Percentiles rank a stretch among this genome's conserved stretches.
phyloP scores from a whole-genome alignment of 2,797 vertebrate genomes.

The Rhinogobio ventralis region DNA sequence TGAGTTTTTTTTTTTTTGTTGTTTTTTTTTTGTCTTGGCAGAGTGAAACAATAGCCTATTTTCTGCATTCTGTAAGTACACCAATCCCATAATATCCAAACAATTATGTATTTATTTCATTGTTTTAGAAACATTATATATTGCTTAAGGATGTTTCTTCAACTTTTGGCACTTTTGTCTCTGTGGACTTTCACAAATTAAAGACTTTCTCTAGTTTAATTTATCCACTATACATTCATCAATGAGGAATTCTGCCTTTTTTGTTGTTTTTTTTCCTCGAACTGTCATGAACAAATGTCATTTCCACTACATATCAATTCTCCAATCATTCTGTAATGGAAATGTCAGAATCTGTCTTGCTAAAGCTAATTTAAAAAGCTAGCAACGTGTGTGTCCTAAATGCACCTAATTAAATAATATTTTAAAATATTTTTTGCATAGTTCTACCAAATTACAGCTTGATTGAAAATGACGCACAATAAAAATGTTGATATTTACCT shows the following conservation, averaged over 20 bases:
- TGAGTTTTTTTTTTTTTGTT: slow-evolving; percentile 58
- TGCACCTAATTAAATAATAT: not conserved
- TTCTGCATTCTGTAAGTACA: slow-evolving; percentile 53
- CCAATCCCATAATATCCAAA: slow-evolving; percentile 37
- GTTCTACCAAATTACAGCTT: not conserved
- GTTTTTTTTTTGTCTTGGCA: slow-evolving; percentile 61
- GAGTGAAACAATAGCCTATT: slow-evolving; percentile 54
- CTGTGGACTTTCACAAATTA: not conserved
- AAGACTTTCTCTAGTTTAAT: not conserved
- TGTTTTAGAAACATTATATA: not conserved
- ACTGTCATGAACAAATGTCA: not conserved
- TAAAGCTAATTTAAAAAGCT: not conserved
- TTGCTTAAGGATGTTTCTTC: not conserved
- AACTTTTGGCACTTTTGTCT: not conserved
- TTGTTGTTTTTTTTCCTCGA: too few relatives aligned
- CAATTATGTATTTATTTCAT: not conserved
- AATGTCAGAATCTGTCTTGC: rapidly evolving
- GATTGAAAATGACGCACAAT: not conserved
- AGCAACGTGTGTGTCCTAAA: not conserved
- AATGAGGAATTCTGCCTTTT: not conserved
- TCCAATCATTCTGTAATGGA: not conserved
- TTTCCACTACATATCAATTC: not conserved
- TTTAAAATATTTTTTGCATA: not conserved
- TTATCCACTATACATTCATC: not conserved
- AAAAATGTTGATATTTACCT: not conserved